Evolutionary conservation across 2,113 vertebrate genomes (phyloP).

Genomic region (Ranitomeya imitator): DNA sequence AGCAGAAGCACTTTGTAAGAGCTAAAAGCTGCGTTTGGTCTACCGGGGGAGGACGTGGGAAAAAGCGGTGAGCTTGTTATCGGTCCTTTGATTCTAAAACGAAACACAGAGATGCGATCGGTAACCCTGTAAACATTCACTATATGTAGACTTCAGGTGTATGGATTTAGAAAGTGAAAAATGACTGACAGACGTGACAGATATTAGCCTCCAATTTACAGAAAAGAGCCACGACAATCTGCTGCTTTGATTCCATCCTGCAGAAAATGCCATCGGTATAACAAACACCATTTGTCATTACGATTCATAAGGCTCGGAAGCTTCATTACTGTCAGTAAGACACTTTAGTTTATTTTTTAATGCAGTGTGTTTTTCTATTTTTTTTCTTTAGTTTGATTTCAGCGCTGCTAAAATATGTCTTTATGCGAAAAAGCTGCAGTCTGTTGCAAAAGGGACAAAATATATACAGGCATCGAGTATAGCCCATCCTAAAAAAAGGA

Average conservation of each 20-base stretch:
- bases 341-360: background rate
- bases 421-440: too few relatives aligned
- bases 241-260: background rate
- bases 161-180: background rate
- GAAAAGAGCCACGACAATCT: background rate
- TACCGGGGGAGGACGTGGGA: background rate
- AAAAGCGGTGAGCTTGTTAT: background rate
- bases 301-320: background rate
- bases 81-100: conserved; percentile 22
- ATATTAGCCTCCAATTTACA: background rate
- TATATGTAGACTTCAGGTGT: conserved; percentile 7
- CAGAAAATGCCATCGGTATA: background rate
- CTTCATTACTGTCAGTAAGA: too few relatives aligned
- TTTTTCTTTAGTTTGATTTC: too few relatives aligned
- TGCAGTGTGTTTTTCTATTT: background rate
- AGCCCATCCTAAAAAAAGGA: too few relatives aligned
- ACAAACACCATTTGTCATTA: background rate
- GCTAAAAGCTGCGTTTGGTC: conserved; percentile 7
- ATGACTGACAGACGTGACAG: background rate
- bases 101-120: background rate
- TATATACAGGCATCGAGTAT: too few relatives aligned
- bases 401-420: too few relatives aligned
- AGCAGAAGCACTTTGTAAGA: conserved; percentile 32
- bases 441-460: too few relatives aligned
- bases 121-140: background rate